phyloP scores from a whole-genome alignment of 2,797 vertebrate species.

The Gastrophryne carolinensis region DNA sequence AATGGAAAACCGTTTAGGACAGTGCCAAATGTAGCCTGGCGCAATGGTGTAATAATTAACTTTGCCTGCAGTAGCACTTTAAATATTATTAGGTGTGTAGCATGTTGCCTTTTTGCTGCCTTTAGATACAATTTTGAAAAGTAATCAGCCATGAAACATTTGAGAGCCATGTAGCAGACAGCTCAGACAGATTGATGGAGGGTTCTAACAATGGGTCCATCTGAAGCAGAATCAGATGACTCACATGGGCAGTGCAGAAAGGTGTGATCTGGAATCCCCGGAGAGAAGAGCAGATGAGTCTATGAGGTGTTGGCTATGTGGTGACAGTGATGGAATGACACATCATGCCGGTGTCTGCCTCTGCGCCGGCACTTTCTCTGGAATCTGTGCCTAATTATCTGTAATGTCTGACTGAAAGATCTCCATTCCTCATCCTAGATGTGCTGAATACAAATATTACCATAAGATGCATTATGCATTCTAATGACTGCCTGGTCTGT shows the following conservation, averaged over 20 bases:
- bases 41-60: too few relatives aligned
- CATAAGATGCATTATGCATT: conserved; percentile 2
- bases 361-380: conserved; percentile 16
- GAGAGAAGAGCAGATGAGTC: conserved; percentile 31
- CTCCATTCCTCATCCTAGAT: conserved; percentile 33
- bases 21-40: too few relatives aligned
- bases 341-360: conserved; percentile 31
- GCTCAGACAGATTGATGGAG: background rate
- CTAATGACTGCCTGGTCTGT: background rate
- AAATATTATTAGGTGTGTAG: too few relatives aligned
- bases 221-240: background rate
- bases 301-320: conserved; percentile 2
- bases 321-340: conserved; percentile 35
- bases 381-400: conserved; percentile 42
- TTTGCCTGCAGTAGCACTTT: too few relatives aligned
- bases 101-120: too few relatives aligned
- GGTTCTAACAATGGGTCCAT: background rate
- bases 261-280: background rate
- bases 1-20: too few relatives aligned
- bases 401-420: conserved; percentile 36
- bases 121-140: too few relatives aligned
- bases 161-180: background rate
- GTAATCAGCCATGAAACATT: too few relatives aligned
- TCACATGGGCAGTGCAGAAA: background rate
- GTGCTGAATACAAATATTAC: conserved; percentile 32